Evolutionary conservation across 2,797 vertebrate genomes (phyloP).

Genomic region (Sphenopsis melanotis): DNA sequence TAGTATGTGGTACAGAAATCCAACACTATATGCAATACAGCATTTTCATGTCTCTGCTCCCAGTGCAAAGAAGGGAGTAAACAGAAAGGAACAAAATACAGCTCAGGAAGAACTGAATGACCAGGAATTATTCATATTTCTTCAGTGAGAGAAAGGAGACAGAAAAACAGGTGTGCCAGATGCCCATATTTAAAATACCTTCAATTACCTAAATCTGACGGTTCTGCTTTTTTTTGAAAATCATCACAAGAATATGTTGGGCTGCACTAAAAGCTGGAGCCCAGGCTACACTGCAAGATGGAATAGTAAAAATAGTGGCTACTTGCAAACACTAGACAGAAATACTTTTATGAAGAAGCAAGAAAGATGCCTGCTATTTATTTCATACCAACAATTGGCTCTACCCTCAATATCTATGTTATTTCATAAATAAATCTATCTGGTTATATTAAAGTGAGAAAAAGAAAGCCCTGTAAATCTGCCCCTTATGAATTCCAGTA

Average conservation of each 20-base stretch:
- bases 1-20: not conserved
- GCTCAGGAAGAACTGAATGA: not conserved
- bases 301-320: not conserved
- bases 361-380: conserved; percentile 18
- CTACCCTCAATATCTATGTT: not conserved
- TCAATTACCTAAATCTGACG: not conserved
- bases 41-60: not conserved
- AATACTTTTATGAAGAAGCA: conserved; percentile 26
- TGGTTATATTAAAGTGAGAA: not conserved
- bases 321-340: not conserved
- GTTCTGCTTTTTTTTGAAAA: accelerated
- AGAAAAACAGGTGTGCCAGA: not conserved
- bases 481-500: not conserved
- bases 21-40: not conserved
- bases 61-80: not conserved
- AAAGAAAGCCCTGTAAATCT: not conserved
- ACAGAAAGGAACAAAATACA: not conserved
- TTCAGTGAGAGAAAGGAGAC: not conserved
- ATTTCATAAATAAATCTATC: not conserved
- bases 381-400: conserved; percentile 11
- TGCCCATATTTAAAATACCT: not conserved
- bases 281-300: not conserved
- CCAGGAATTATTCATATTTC: not conserved
- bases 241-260: not conserved
- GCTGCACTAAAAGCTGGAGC: not conserved